Base-by-base conservation (phyloP, 2,797 vertebrate genomes). In the Sebastes nivosus region DNA sequence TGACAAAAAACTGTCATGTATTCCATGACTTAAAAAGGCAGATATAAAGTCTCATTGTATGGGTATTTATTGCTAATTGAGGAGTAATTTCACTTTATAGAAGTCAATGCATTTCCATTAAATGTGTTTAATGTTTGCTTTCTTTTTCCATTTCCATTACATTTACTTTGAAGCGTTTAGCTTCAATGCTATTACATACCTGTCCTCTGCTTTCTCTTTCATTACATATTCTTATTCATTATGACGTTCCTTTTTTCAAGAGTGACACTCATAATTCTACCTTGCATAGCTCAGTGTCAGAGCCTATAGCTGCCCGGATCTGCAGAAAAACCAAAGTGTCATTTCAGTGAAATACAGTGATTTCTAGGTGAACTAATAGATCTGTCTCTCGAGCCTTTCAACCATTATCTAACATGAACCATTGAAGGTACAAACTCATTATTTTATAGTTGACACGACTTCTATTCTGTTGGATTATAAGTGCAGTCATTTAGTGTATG, bases 401-500 rank as follows among this genome's bases (percentile, higher is more conserved):
- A 75, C 73, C 34, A 79, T 75, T 77, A 77, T 79, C 68, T 75
- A 80, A 52, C 79, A 79, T 20, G 25, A 10, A 42, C 66, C 50
- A 72, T 3, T 79, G 75, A 88, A 61, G 14, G 58, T 69, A 72
- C 25, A 75, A 71, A 81, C 69, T 32, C 71, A 73, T 78, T 65
- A 59, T 46, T 55, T 25, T 75, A 61, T 20, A 66, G 66, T 38
- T 24, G 54, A 72, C 42, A 67, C 1, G 3, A 57, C 7, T 61
- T 66, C 38, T 57, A 54, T 69, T 75, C 22, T 46, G 27, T 36
- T 65, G 4, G 12, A 78, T 76, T 57, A 34, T 69, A 50, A 61
- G 68, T 54, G 42, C 50, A 59, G 57, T 27, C 20, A 70, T 64
- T 68, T 74, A 42, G 24, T 29, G 24, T 29, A 30, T 14, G 24